Evolutionary conservation across 2,888 invertebrate genomes (phyloP), one percentile per base, ranked within the genome.

Genomic region (Aphrophora alni): DNA sequence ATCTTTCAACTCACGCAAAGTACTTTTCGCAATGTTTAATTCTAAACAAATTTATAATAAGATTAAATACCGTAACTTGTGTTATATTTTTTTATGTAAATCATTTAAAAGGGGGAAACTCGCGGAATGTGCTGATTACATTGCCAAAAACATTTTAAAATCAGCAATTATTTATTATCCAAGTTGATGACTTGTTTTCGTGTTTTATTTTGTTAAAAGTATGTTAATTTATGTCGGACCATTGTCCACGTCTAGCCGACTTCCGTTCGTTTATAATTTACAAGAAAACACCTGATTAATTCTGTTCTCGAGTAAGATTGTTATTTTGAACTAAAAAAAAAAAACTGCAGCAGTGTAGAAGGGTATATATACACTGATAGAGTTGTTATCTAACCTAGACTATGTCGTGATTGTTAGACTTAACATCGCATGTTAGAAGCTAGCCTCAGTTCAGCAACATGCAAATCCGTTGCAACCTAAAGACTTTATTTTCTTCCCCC

Each of bases 401-500:
- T 1, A 59, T 21, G 59, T 59, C 59, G 59, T 59, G 59, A 59
- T 59, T 59, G 59, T 59, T 7, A 59, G 59, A 59, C n/a, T 21
- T 21, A 59, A 59, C 59, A 59, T 59, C 21, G 59, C 59, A 59
- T 59, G 59, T 59, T 59, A 14, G 12, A n/a, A 59, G 21, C 21
- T 59, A 59, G 59, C 59, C 59, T 59, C 21, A 59, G 21, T 5
- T 21, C 59, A 21, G 21, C 21, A 59, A 59, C 59, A 59, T 59
- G 59, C 59, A 59, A 59, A 59, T 59, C 59, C 59, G 59, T 59
- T 59, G 59, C 59, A 59, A 33, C 59, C 59, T 59, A 59, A 59
- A 59, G 59, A 59, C 59, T 59, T 59, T 21, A 59, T 59, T 59
- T 59, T 59, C 59, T 59, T n/a, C n/a, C 59, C 59, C 59, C 59